Conservation (phyloP, 2,113 vertebrate species). For the Scalopus aquaticus region DNA sequence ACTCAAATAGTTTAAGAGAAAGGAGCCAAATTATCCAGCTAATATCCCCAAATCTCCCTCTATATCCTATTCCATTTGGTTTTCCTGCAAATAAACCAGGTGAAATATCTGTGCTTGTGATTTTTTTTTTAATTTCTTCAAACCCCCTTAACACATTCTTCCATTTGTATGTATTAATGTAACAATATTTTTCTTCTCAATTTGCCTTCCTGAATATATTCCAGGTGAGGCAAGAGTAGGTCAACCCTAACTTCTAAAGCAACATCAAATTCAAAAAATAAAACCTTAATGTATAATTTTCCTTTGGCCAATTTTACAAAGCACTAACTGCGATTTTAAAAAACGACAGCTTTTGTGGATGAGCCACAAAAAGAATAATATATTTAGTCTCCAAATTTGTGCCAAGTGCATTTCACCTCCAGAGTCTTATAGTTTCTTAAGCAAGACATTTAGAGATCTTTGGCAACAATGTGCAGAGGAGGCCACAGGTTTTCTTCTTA, state of each 20-base stretch:
- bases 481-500: background rate
- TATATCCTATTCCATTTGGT: slow-evolving; percentile 19
- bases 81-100: slow-evolving; percentile 13
- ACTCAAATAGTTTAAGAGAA: slow-evolving; percentile 24
- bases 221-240: background rate
- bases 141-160: slow-evolving; percentile 9
- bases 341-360: background rate
- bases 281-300: background rate
- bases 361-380: slow-evolving; percentile 55
- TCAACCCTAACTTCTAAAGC: background rate
- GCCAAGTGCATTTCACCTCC: background rate
- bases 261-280: background rate
- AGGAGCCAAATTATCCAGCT: background rate
- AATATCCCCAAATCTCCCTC: background rate
- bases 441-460: slow-evolving; percentile 8
- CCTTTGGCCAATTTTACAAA: slow-evolving; percentile 27
- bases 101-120: slow-evolving; percentile 12
- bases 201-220: background rate
- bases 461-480: background rate
- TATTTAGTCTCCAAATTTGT: slow-evolving; percentile 63
- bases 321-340: slow-evolving; percentile 20
- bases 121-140: slow-evolving; percentile 29
- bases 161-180: background rate
- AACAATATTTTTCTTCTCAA: background rate
- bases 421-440: background rate